Evolutionary conservation across 2,888 invertebrate species (phyloP).

Genomic region (Chloroclystis v-ata): DNA sequence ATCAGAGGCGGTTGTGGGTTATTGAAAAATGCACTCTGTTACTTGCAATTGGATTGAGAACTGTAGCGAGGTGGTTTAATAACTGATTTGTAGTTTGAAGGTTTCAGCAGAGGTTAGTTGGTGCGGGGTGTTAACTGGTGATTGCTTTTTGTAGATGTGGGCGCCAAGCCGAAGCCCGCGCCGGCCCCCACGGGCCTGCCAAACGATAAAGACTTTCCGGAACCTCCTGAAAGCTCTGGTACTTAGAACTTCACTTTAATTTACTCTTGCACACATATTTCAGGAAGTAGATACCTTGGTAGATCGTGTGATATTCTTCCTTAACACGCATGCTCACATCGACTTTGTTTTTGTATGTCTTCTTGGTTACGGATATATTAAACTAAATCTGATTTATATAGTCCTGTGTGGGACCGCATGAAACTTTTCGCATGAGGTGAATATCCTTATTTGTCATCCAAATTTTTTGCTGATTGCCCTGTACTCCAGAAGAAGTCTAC

Average conservation of each 20-base stretch:
- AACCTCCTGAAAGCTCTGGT: conserved; percentile 85
- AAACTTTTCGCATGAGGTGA: too few species aligned
- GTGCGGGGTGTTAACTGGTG: conserved; percentile 50
- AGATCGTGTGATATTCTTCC: too few species aligned
- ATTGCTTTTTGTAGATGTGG: conserved; percentile 78
- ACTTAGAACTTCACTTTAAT: conserved; percentile 35
- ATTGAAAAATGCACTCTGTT: not conserved
- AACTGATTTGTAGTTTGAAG: conserved; percentile 11
- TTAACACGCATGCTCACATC: too few species aligned
- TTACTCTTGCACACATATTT: not conserved
- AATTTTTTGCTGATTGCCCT: too few species aligned
- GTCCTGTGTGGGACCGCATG: too few species aligned
- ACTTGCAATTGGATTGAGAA: not conserved
- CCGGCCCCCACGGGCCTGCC: conserved; percentile 81
- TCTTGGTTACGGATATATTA: too few species aligned
- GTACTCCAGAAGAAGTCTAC: too few species aligned
- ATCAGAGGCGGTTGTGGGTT: conserved; percentile 8
- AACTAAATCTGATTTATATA: too few species aligned
- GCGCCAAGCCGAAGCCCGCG: conserved; percentile 72
- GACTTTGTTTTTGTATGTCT: too few species aligned
- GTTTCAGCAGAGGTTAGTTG: conserved; percentile 30
- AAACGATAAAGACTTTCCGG: conserved; percentile 81
- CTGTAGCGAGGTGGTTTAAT: conserved; percentile 4
- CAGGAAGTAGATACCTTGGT: too few species aligned
- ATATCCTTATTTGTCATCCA: too few species aligned